Conservation (phyloP, 64 coral and sea anemone species). For the Anthopleura sola region DNA sequence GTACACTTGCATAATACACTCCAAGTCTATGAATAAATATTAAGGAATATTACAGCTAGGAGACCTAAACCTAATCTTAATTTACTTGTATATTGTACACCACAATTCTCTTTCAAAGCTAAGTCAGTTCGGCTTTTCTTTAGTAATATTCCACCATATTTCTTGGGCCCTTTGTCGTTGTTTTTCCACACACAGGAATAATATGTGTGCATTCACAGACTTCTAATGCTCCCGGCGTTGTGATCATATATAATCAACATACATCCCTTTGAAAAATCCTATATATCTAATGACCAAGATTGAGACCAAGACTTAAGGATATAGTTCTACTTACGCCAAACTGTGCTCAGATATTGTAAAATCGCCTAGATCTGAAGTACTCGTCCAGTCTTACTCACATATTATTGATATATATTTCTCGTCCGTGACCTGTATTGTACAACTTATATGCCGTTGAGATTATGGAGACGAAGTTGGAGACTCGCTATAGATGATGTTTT, state of each 20-base stretch:
- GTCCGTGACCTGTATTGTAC: neutral
- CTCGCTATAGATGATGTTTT: neutral
- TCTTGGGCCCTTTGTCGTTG: neutral
- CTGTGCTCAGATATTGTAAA: slow-evolving; percentile 2
- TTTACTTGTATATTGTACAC: neutral
- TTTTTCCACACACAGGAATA: neutral
- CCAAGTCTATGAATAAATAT: neutral
- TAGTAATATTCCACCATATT: neutral
- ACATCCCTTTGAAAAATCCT: neutral
- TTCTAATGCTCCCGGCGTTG: neutral
- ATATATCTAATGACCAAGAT: slow-evolving; percentile 26
- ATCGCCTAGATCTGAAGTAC: slow-evolving; percentile 18
- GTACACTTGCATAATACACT: neutral
- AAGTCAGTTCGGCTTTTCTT: neutral
- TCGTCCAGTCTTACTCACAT: neutral
- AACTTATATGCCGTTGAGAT: neutral
- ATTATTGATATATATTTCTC: slow-evolving; percentile 19
- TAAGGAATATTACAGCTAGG: neutral
- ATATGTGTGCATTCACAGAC: neutral
- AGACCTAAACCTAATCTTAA: neutral
- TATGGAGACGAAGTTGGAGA: neutral
- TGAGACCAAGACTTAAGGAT: slow-evolving; percentile 3
- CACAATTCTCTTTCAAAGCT: neutral
- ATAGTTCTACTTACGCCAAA: neutral
- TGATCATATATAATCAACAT: neutral